Evolutionary conservation across 2,113 vertebrate species (phyloP).

Genomic region (Leucopternis melanops): DNA sequence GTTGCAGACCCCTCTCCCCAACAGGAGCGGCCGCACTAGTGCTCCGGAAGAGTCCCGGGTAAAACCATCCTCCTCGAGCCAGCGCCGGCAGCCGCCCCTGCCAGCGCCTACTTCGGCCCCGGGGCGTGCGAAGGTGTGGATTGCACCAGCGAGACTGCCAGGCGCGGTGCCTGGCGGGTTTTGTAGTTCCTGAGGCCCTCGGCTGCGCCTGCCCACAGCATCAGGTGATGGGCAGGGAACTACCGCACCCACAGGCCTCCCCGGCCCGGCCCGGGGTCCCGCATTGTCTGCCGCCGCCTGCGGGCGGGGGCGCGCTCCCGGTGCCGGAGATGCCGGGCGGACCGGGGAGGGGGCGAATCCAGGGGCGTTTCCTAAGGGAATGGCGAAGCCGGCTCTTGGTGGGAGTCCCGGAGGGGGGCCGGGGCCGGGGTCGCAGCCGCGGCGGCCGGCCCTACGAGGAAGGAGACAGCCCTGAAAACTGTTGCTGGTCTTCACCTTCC

Average conservation of each 20-base stretch:
- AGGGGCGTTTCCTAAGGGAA: too few relatives aligned
- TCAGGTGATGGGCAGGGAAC: conserved; percentile 17
- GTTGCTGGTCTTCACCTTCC: too few relatives aligned
- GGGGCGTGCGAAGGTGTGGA: neutral
- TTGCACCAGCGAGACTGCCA: conserved; percentile 1
- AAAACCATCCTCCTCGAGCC: neutral
- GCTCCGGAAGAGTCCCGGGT: neutral
- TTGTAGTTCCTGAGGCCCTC: conserved; percentile 16
- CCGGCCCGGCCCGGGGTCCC: neutral
- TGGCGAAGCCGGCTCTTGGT: too few relatives aligned
- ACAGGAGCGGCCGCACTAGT: neutral
- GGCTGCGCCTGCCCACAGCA: neutral
- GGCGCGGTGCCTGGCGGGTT: conserved; percentile 32
- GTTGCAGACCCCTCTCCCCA: neutral
- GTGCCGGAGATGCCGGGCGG: neutral
- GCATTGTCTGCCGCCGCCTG: neutral
- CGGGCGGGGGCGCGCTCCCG: neutral
- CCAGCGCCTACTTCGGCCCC: neutral
- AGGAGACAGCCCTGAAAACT: too few relatives aligned
- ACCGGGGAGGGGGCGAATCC: neutral
- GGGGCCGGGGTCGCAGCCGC: too few relatives aligned
- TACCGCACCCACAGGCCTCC: conserved; percentile 20
- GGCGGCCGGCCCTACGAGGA: too few relatives aligned
- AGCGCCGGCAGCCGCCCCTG: neutral
- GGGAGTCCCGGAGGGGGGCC: too few relatives aligned